Evolutionary conservation across 1,140 invertebrate species (phyloP), one percentile per base, ranked within the genome.

Genomic region (Bicyclus anynana): DNA sequence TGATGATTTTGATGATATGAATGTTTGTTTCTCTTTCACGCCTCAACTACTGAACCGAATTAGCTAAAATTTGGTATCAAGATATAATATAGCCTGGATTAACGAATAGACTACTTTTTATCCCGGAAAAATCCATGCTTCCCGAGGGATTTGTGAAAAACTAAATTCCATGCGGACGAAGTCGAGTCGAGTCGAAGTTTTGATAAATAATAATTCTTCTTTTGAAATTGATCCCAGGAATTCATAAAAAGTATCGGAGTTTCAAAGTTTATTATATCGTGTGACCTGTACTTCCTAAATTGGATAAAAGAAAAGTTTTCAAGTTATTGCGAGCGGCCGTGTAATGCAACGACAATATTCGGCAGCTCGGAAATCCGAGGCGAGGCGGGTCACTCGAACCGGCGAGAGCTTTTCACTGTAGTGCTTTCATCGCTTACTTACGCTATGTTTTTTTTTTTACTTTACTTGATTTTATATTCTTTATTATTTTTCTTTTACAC

Each of bases 331-430:
- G 2, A 18, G 4, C 1, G 12, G 16, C 48, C 10, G 21, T 26
- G 21, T 42, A 53, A 53, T 53, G 51, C 51, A 53, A 27, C 21
- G 18, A 53, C 37, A 53, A 44, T 53, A 53, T 42, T 53, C 40
- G 38, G 14, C 14, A 29, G 26, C 7, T 13, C 20, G 48, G 10
- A 17, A 12, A 12, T 27, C 46, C 16, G 37, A 17, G 46, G 23
- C 21, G 42, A 44, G 14, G 29, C 5, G 21, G 35, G 51, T 44
- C 20, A 42, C 40, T 44, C 40, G 16, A 20, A 20, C 20, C 38
- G 29, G 21, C 37, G 26, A 53, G 37, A 18, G 51, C 51, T 29
- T 29, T 44, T 44, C 37, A 53, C 37, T 53, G 21, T 53, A 44
- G 38, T 53, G 38, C 23, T 53, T 53, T 44, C 38, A 42, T 53